Evolutionary conservation across 2,797 vertebrate genomes (phyloP), one percentile per base, ranked within the genome.

Genomic region (Rhynchonycteris naso): DNA sequence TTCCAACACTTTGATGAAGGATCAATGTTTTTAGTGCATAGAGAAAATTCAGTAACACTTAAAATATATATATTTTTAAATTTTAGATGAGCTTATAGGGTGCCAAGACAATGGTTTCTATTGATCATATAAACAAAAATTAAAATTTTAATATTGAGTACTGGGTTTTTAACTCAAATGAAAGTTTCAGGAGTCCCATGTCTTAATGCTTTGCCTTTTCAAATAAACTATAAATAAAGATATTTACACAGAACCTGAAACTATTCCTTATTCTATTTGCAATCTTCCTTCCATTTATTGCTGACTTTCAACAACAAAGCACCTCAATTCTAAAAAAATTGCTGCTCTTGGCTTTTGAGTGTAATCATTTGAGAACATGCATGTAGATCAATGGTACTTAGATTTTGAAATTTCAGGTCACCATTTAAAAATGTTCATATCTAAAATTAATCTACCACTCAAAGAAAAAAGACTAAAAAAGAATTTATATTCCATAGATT

Each of bases 371-470:
- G 58, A 59, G 16, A 59, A 35, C 1, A 65, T 4, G 19, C 71
- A 80, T 54, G 5, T 21, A 84, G 24, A 14, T 87, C 35, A 76
- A 14, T 61, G 35, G 58, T 87, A 91, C 18, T 43, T 54, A 76
- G 16, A 61, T 61, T 38, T 89, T 81, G 65, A 68, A 43, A 78
- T 66, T 16, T 85, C 22, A 92, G 33, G 47, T 76, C 75, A 83
- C 8, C 3, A 50, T 56, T 95, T 91, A 56, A 93, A 91, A 88
- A 69, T 81, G 12, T 61, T 93, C 52, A 76, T 18, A 78, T 24
- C 16, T 78, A 88, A 66, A 95, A 94, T 52, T 80, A 78, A 95
- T 52, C 54, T 71, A 85, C 5, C 30, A 88, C 28, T 91, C 7
- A 7, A 93, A 72, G 47, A 63, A 79, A 94, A 84, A 84, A 52